Conservation (phyloP, 2,888 invertebrate genomes). For the Harpagoxenus sublaevis region DNA sequence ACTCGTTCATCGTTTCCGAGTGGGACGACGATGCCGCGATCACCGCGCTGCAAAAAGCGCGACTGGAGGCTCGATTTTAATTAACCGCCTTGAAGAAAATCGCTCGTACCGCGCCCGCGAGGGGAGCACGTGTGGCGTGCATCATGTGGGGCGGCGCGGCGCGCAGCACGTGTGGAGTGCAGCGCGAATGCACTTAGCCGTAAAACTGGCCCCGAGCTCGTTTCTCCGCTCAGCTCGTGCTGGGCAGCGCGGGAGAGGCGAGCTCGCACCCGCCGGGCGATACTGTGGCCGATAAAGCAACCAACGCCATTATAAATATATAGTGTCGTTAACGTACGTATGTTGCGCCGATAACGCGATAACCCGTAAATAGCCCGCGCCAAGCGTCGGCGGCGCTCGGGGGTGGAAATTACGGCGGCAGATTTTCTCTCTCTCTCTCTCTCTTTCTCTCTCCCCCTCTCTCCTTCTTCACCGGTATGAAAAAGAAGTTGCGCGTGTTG, state of each 20-base stretch:
- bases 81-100: constrained; percentile 37
- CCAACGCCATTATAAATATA: constrained; percentile 61
- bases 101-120: not conserved
- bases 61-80: constrained; percentile 42
- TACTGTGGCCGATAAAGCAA: constrained; percentile 66
- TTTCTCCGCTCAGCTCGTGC: constrained; percentile 54
- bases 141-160: not conserved
- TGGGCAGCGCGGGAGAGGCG: constrained; percentile 12
- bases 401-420: constrained; percentile 20
- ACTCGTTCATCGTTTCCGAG: not conserved
- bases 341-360: constrained; percentile 64
- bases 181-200: constrained; percentile 59
- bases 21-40: too few species aligned
- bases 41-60: constrained; percentile 1
- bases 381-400: not conserved
- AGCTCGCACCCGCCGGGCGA: constrained; percentile 59
- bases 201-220: constrained; percentile 61
- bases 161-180: constrained; percentile 47
- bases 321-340: constrained; percentile 54
- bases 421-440: constrained; percentile 19
- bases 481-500: constrained; percentile 36
- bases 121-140: constrained; percentile 10
- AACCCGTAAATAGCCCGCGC: constrained; percentile 60
- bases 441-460: not conserved
- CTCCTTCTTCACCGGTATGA: not conserved